A percentile compares a stretch with the other conserved stretches of the same genome.
Evolutionary conservation across 1,140 invertebrate genomes (phyloP).

Genomic region (Gryon sp.): DNA sequence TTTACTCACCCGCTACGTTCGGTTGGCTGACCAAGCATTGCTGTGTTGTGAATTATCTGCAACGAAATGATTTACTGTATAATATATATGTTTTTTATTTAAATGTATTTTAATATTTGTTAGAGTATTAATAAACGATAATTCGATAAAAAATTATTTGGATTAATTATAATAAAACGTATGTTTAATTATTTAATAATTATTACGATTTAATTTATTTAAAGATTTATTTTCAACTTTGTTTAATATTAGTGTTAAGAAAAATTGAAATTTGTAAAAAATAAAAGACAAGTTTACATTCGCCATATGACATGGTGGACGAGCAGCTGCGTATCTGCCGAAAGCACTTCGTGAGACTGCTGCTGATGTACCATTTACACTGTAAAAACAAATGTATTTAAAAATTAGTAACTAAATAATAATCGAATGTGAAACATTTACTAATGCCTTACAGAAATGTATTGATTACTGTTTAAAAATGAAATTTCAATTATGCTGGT

Average conservation of each 20-base stretch:
- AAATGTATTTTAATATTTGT: slow-evolving; percentile 14
- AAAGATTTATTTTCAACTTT: slow-evolving; percentile 11
- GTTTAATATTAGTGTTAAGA: no score
- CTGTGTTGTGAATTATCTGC: slow-evolving; percentile 78
- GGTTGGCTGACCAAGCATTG: slow-evolving; percentile 72
- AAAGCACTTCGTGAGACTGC: slow-evolving; percentile 71
- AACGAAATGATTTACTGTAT: slow-evolving; percentile 60
- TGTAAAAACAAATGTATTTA: slow-evolving; percentile 51
- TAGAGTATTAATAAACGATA: no score
- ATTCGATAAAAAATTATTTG: no score
- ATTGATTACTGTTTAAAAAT: no score
- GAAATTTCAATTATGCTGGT: no score
- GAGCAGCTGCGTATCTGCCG: slow-evolving; percentile 82
- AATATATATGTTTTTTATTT: slow-evolving; percentile 1
- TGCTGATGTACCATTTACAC: slow-evolving; percentile 66
- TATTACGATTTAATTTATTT: no score
- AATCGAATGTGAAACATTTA: not conserved
- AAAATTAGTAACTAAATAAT: not conserved
- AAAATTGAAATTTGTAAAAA: no score
- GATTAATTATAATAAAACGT: no score
- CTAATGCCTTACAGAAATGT: no score
- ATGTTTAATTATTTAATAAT: no score
- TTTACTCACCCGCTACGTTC: slow-evolving; percentile 72
- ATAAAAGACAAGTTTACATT: no score
- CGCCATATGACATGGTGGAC: slow-evolving; percentile 84